Percentiles rank a stretch among this genome's conserved stretches.
Evolutionary conservation across 2,113 vertebrate species (phyloP).

Genomic region (Microcebus lehilahytsara): DNA sequence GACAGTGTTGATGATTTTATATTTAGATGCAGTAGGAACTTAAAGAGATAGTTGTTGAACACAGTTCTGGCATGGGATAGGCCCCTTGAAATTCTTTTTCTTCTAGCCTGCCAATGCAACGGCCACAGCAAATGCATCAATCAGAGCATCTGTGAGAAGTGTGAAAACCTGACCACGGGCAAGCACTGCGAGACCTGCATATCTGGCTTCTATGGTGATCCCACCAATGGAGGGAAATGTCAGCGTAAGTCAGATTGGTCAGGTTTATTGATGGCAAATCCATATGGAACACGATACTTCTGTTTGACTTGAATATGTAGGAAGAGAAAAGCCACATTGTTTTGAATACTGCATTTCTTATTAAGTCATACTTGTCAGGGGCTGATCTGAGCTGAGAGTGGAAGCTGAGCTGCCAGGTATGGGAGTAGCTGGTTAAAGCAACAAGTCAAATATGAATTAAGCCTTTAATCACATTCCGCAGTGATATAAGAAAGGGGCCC

Average conservation of each 20-base stretch:
- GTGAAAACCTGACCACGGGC: slow-evolving; percentile 96
- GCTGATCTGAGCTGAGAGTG: neutral
- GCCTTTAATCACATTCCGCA: neutral
- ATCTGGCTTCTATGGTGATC: slow-evolving; percentile 97
- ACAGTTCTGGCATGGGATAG: neutral
- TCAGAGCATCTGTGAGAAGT: slow-evolving; percentile 95
- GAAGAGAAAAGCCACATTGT: neutral
- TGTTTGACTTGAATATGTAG: neutral
- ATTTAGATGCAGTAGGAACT: neutral
- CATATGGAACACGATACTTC: neutral
- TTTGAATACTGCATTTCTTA: slow-evolving; percentile 20
- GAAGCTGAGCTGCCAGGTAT: neutral
- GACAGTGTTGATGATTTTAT: slow-evolving; percentile 20
- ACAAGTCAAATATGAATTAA: neutral
- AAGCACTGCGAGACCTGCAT: slow-evolving; percentile 96
- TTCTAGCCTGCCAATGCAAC: slow-evolving; percentile 96
- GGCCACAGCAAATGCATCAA: slow-evolving; percentile 97
- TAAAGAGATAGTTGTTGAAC: neutral
- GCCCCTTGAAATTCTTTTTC: neutral
- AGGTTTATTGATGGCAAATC: neutral
- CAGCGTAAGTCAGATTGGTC: slow-evolving; percentile 90
- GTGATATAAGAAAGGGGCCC: neutral
- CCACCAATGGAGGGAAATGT: slow-evolving; percentile 96
- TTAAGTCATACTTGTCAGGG: slow-evolving; percentile 1
- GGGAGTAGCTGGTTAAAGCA: neutral